Conservation (phyloP, 2,113 vertebrate genomes). For the Thamnaconus septentrionalis region DNA sequence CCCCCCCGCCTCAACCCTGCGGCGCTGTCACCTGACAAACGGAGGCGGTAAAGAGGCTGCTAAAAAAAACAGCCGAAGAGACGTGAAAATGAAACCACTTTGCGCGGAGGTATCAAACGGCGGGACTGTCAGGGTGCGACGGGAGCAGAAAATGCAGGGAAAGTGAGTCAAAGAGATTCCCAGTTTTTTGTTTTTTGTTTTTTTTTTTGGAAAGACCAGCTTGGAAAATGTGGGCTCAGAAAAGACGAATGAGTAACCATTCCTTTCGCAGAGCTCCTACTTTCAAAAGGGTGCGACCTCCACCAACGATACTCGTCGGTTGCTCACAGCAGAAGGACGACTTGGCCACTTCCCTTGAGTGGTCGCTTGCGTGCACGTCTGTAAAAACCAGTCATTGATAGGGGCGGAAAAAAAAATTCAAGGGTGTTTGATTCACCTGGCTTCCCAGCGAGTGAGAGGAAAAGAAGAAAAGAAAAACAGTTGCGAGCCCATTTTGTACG, state of each 20-base stretch:
- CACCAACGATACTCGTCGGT: constrained; percentile 42
- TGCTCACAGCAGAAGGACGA: constrained; percentile 29
- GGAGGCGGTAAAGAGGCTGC: neutral
- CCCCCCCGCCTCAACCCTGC: constrained; percentile 67
- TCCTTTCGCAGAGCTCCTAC: constrained; percentile 46
- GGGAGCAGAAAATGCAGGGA: constrained; percentile 33
- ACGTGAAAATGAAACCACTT: neutral
- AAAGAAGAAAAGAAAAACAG: constrained; percentile 25
- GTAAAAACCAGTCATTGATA: constrained; percentile 48
- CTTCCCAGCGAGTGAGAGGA: constrained; percentile 35
- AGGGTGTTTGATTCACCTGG: constrained; percentile 20
- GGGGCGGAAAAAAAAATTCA: constrained; percentile 14
- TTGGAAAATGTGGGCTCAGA: constrained; percentile 53
- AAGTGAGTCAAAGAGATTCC: constrained; percentile 55
- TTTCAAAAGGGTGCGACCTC: constrained; percentile 50
- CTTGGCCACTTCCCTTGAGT: constrained; percentile 58
- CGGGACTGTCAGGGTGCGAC: constrained; percentile 34
- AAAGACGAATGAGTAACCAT: constrained; percentile 56
- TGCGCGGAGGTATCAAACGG: constrained; percentile 1
- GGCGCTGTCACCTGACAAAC: constrained; percentile 54
- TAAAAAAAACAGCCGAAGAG: constrained; percentile 13
- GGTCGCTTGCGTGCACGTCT: constrained; percentile 26
- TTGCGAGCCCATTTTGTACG: neutral
- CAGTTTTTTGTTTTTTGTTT: constrained; percentile 63
- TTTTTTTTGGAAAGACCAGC: constrained; percentile 34